Evolutionary conservation across 1,140 invertebrate species (phyloP), one percentile per base, ranked within the genome.

Genomic region (Sarcophaga bullata): DNA sequence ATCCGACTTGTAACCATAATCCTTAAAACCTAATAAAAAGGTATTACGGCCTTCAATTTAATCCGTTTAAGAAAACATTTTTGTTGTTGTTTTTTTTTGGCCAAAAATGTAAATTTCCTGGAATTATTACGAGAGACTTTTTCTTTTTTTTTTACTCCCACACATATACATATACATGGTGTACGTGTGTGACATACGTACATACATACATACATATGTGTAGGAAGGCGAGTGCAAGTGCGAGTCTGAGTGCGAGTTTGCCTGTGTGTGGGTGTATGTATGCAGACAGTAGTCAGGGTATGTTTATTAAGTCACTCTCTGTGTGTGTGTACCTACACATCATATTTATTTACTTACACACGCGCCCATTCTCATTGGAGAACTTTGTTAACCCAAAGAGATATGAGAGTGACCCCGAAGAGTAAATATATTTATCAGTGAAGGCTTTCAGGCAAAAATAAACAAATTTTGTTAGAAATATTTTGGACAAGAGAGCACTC

Each of bases 381-480:
- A 37, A 37, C 4, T 37, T 37, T 37, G 25, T 37, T 37, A 58
- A 15, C 54, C 54, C 15, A 58, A n/a, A 15, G 13, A 11, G 13
- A 58, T n/a, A 58, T n/a, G 54, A 58, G 13, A 58, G n/a, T 58
- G 54, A 58, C 54, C 13, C 54, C 25, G 25, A 58, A 58, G 54
- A 58, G 54, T n/a, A 58, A 58, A 58, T 58, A 37, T 37, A 58
- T 58, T 58, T 58, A 58, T 58, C 54, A n/a, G 54, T 58, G 11
- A 58, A 58, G n/a, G 54, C 54, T 58, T 13, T 58, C n/a, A 58
- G 54, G 54, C 54, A 58, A 58, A 58, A 13, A 13, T n/a, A 58
- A 58, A n/a, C 54, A 58, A 37, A 37, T 58, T 58, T 4, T 58
- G 11, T 3, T 58, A 58, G 0, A 58, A 58, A 6, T n/a, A n/a